Percentiles rank a stretch among this genome's conserved stretches.
Conservation (phyloP, 2,888 invertebrate species). For the Eremobia ochroleuca region DNA sequence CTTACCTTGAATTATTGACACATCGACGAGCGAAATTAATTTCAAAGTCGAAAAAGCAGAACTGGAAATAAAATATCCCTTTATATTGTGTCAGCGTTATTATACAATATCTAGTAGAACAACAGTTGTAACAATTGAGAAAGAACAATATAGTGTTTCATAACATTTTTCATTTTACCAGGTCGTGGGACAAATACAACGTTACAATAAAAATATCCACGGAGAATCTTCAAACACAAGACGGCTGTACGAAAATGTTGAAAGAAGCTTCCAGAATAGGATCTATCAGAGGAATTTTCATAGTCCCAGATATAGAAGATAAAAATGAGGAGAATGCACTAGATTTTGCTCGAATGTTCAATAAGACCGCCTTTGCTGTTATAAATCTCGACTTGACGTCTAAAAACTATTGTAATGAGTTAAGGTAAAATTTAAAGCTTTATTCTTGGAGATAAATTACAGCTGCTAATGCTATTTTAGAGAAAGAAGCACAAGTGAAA, state of each 20-base stretch:
- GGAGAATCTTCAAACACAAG: constrained; percentile 73
- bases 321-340: constrained; percentile 59
- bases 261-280: constrained; percentile 75
- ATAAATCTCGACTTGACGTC: constrained; percentile 77
- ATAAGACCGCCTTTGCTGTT: constrained; percentile 70
- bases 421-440: constrained; percentile 72
- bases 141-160: constrained; percentile 16
- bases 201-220: constrained; percentile 72
- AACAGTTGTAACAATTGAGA: background rate
- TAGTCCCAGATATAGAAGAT: constrained; percentile 67
- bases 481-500: constrained; percentile 14
- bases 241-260: constrained; percentile 72
- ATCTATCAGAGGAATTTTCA: constrained; percentile 76
- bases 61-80: background rate
- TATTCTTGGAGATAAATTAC: constrained; percentile 47
- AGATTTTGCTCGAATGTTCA: constrained; percentile 69
- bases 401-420: constrained; percentile 72
- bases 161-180: constrained; percentile 57
- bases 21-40: background rate
- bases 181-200: constrained; percentile 74
- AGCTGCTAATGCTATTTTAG: background rate
- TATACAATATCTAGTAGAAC: background rate
- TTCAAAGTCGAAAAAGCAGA: background rate
- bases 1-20: background rate
- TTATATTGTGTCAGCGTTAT: background rate